Evolutionary conservation across 64 coral and sea anemone species (phyloP).

Genomic region (Orbicella faveolata): DNA sequence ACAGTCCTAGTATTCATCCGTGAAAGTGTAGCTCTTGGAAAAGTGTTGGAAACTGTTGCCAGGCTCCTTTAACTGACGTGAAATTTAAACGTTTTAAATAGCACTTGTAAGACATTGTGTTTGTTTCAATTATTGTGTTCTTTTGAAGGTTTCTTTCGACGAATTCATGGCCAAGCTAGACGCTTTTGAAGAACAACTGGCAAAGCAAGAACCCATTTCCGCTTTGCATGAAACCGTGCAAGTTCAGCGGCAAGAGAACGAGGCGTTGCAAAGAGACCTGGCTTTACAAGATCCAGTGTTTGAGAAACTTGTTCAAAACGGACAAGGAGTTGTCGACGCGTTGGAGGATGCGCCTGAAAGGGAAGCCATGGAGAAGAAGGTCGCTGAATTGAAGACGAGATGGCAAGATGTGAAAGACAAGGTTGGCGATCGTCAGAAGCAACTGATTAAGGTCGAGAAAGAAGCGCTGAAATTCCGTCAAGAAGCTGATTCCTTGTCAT

Average conservation of each 20-base stretch:
- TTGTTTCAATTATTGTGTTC: not conserved
- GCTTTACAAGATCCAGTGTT: conserved; percentile 59
- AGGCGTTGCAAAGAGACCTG: conserved; percentile 43
- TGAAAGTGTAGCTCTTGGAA: too few relatives aligned
- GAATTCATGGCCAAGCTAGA: conserved; percentile 84
- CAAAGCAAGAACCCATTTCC: conserved; percentile 69
- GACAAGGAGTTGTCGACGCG: conserved; percentile 79
- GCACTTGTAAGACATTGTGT: too few relatives aligned
- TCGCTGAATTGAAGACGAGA: conserved; percentile 64
- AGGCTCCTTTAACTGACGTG: too few relatives aligned
- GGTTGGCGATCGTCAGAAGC: conserved; percentile 58
- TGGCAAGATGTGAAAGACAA: conserved; percentile 68
- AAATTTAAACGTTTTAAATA: too few relatives aligned
- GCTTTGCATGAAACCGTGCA: conserved; percentile 70
- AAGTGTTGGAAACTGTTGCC: not conserved
- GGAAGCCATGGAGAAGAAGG: conserved; percentile 68
- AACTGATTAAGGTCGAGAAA: conserved; percentile 65
- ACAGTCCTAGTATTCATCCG: too few relatives aligned
- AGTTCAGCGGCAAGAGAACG: conserved; percentile 80
- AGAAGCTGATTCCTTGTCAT: conserved; percentile 57
- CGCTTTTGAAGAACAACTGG: conserved; percentile 50
- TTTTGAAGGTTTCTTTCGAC: conserved; percentile 66
- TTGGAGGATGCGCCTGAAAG: conserved; percentile 78
- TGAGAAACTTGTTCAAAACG: conserved; percentile 72
- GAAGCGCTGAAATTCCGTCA: conserved; percentile 79